These are phyloP conservation scores for Oryzias javanicus DNA, from an alignment of 2,113 vertebrate genomes.

Conservation along the genomic window DNA sequence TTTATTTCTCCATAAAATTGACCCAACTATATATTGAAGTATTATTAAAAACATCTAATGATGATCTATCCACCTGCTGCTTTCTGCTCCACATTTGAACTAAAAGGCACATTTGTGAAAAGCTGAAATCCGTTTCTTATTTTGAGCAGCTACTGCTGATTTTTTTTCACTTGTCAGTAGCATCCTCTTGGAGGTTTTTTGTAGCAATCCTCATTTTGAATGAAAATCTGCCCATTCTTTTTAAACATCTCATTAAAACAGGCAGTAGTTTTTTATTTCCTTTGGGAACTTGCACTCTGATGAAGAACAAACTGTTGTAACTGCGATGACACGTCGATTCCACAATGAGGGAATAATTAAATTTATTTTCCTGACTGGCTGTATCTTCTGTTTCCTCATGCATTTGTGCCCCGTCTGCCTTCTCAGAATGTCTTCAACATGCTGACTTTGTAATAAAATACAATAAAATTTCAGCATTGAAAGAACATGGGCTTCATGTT, in stretches of 20 bases:
- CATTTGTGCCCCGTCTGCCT: conserved; percentile 40
- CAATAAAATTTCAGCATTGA: conserved; percentile 4
- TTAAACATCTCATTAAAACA: background rate
- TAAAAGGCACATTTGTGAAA: too few species aligned
- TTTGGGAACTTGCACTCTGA: background rate
- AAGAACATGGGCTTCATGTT: too few species aligned
- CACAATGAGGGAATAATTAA: too few species aligned
- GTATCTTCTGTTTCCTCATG: conserved; percentile 45
- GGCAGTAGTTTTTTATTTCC: too few species aligned
- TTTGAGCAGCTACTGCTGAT: too few species aligned
- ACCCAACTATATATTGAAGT: too few species aligned
- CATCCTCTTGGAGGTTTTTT: too few species aligned
- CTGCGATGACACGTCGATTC: background rate
- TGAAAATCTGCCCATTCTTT: background rate
- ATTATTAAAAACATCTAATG: background rate
- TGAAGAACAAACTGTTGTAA: background rate
- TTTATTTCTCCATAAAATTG: too few species aligned
- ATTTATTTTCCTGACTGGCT: background rate
- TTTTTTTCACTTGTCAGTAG: too few species aligned
- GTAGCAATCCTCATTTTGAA: background rate
- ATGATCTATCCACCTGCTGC: conserved; percentile 4
- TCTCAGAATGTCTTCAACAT: conserved; percentile 67
- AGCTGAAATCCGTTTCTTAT: too few species aligned
- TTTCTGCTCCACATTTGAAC: conserved; percentile 10
- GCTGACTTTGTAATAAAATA: conserved; percentile 78